These are phyloP conservation scores for Camponotus floridanus DNA, from an alignment of 1,140 invertebrate species.

Conservation along the genomic window DNA sequence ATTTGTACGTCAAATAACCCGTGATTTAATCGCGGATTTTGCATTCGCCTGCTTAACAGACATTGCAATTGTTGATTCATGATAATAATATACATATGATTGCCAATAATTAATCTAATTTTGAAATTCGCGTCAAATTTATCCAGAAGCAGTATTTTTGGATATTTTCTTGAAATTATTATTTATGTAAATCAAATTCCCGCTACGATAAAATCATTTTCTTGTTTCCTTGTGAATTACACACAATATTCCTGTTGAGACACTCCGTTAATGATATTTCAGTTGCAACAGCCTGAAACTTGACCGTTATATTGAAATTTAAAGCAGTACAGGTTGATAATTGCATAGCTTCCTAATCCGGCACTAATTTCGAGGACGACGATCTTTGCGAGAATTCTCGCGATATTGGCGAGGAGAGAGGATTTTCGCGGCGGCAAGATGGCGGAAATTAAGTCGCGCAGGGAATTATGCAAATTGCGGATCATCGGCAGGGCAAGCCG, in stretches of 20 bases:
- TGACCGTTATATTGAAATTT: conserved; percentile 19
- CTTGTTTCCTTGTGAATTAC: not conserved
- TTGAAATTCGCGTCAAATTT: not conserved
- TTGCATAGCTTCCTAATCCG: conserved; percentile 36
- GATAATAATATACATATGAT: conserved; percentile 24
- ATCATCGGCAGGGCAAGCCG: conserved; percentile 58
- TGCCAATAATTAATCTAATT: conserved; percentile 7
- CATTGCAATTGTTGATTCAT: conserved; percentile 45
- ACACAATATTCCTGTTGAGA: not conserved
- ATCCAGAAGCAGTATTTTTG: too few relatives aligned
- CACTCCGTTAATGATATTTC: not conserved
- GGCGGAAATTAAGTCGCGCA: conserved; percentile 69
- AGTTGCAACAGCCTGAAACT: not conserved
- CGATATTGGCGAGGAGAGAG: not conserved
- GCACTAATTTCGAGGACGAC: conserved; percentile 26
- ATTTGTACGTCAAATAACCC: conserved; percentile 56
- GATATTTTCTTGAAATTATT: conserved; percentile 18
- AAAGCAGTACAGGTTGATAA: conserved; percentile 26
- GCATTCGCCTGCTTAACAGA: conserved; percentile 47
- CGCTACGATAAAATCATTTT: not conserved
- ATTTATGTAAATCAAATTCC: not conserved
- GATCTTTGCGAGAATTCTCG: conserved; percentile 46
- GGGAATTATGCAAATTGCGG: conserved; percentile 72
- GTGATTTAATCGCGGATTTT: conserved; percentile 57
- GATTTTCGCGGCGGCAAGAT: conserved; percentile 40